Percentiles rank a stretch among this genome's conserved stretches.
Evolutionary conservation across 2,797 vertebrate species (phyloP).

Genomic region (Chromobotia macracanthus): DNA sequence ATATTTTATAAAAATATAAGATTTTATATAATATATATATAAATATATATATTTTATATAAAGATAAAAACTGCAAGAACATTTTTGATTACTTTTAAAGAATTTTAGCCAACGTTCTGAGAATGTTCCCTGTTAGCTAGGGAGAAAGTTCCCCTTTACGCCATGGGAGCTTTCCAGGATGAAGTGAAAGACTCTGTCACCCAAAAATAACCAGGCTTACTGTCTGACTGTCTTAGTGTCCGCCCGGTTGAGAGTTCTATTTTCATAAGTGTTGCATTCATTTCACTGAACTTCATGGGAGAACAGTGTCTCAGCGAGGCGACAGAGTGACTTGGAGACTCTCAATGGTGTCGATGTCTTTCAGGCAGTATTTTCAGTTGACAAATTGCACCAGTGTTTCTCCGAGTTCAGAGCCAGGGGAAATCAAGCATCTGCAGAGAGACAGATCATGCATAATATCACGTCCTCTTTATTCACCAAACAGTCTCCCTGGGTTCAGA

Average conservation of each 20-base stretch:
- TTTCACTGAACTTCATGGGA: slow-evolving; percentile 43
- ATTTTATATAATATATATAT: no score
- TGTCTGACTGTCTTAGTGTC: slow-evolving; percentile 29
- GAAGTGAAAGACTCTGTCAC: slow-evolving; percentile 41
- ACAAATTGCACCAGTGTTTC: slow-evolving; percentile 71
- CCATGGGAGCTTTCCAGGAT: slow-evolving; percentile 50
- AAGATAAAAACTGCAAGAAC: no score
- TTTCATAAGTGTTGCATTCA: slow-evolving; percentile 65
- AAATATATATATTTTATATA: no score
- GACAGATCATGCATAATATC: slow-evolving; percentile 71
- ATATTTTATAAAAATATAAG: no score
- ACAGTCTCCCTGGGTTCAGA: slow-evolving; percentile 26
- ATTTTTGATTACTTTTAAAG: no score
- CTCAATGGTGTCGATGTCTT: slow-evolving; percentile 66
- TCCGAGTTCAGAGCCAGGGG: slow-evolving; percentile 62
- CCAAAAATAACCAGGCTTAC: slow-evolving; percentile 49
- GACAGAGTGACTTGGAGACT: slow-evolving; percentile 60
- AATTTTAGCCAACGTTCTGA: no score
- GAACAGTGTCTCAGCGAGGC: slow-evolving; percentile 25
- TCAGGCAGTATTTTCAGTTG: slow-evolving; percentile 71
- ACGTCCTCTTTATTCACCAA: slow-evolving; percentile 54
- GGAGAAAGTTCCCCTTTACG: slow-evolving; percentile 43
- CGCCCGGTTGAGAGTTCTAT: slow-evolving; percentile 49
- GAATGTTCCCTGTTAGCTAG: no score
- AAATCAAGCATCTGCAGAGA: slow-evolving; percentile 69